Conservation (phyloP, 2,888 invertebrate species). For the Glaucopsyche alexis region DNA sequence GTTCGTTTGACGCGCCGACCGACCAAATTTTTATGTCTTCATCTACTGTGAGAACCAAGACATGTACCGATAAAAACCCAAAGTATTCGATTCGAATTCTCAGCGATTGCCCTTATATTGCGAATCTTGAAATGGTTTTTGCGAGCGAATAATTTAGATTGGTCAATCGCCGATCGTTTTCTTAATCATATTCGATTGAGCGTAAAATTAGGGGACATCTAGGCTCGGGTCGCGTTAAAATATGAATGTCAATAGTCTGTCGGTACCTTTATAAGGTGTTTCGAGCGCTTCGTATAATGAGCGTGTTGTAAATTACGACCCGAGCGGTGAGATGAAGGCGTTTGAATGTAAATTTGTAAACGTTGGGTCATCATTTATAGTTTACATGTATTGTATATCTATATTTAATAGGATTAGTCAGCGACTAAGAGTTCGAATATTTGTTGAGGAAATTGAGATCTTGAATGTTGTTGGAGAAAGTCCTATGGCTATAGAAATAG, state of each 20-base stretch:
- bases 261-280: slow-evolving; percentile 57
- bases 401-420: slow-evolving; percentile 27
- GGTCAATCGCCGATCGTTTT: slow-evolving; percentile 55
- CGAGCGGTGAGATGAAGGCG: slow-evolving; percentile 72
- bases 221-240: slow-evolving; percentile 70
- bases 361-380: slow-evolving; percentile 50
- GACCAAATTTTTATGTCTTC: slow-evolving; percentile 77
- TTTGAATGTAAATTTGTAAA: slow-evolving; percentile 63
- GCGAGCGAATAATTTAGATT: slow-evolving; percentile 50
- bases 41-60: slow-evolving; percentile 68
- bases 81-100: slow-evolving; percentile 62
- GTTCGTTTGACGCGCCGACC: slow-evolving; percentile 70
- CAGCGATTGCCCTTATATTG: slow-evolving; percentile 46
- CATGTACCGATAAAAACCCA: slow-evolving; percentile 47
- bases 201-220: slow-evolving; percentile 71
- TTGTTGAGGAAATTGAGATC: slow-evolving; percentile 22
- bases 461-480: background rate
- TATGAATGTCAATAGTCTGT: slow-evolving; percentile 69
- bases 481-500: background rate
- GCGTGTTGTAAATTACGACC: slow-evolving; percentile 64
- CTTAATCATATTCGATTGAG: slow-evolving; percentile 71
- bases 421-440: background rate
- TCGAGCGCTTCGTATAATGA: slow-evolving; percentile 62
- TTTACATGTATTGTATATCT: slow-evolving; percentile 24
- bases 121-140: slow-evolving; percentile 58